Evolutionary conservation across 2,113 vertebrate species (phyloP).

Genomic region (Clinocottus analis): DNA sequence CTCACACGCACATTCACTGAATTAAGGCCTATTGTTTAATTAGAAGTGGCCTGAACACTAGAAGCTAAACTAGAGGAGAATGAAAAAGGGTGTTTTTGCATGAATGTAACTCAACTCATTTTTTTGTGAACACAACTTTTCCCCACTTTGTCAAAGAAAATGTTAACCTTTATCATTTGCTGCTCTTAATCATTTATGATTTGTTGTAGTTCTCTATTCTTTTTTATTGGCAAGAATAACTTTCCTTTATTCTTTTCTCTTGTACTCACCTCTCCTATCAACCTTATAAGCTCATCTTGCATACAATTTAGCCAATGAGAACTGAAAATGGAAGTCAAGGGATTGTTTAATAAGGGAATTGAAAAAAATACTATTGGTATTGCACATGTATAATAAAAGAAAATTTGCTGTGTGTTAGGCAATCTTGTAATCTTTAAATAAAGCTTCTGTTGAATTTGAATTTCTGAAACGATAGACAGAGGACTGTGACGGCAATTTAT

Average conservation of each 20-base stretch:
- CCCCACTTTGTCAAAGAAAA: constrained; percentile 29
- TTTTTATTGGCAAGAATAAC: constrained; percentile 29
- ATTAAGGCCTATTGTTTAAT: constrained; percentile 12
- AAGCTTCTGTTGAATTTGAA: constrained; percentile 91
- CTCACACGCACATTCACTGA: not conserved
- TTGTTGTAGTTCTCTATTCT: constrained; percentile 51
- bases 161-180: constrained; percentile 40
- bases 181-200: constrained; percentile 52
- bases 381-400: constrained; percentile 99
- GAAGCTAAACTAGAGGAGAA: constrained; percentile 29
- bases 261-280: constrained; percentile 52
- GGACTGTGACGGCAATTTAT: constrained; percentile 96
- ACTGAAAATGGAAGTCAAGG: constrained; percentile 64
- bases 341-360: constrained; percentile 78
- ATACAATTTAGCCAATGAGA: constrained; percentile 84
- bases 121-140: constrained; percentile 34
- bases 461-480: constrained; percentile 95
- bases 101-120: constrained; percentile 72
- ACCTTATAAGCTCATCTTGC: constrained; percentile 78
- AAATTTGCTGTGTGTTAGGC: constrained; percentile 97
- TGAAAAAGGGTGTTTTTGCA: constrained; percentile 44
- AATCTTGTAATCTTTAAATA: constrained; percentile 94
- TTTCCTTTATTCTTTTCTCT: constrained; percentile 27
- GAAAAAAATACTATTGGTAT: constrained; percentile 87
- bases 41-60: constrained; percentile 22